Evolutionary conservation across 2,888 invertebrate species (phyloP), one percentile per base, ranked within the genome.

Genomic region (Lamellibrachia satsuma): DNA sequence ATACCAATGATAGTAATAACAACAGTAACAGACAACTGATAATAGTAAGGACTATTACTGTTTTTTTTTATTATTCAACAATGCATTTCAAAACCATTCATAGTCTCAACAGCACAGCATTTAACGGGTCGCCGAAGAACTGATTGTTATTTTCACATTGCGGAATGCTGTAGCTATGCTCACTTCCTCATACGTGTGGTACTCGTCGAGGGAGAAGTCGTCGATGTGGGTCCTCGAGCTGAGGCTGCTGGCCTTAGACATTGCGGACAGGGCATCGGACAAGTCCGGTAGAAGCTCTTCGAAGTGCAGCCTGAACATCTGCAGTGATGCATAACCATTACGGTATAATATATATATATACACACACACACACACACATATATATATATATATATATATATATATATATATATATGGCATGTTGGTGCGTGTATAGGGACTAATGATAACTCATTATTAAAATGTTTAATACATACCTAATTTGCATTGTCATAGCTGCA

Each of bases 171-270:
- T 15, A n/a, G 15, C n/a, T 6, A 15, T 4, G 15, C 15, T 55
- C 9, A 92, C 92, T 91, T 92, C 91, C 27, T 92, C 92, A 52
- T 55, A 90, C 8, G 91, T 75, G 90, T 92, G 92, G 92, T 92
- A 92, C 55, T 75, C 52, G 52, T 75, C 55, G 4, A 92, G 90
- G 52, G 75, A 52, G 52, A 92, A 60, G 27, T 57, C 92, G 7
- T 90, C 57, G 90, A 90, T 57, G 52, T 91, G 75, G 90, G 60
- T 91, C 22, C 91, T 27, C 91, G 27, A 15, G 52, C 90, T n/a
- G 52, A 90, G 15, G 52, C 52, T 90, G 22, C 90, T 75, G 2
- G 91, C 91, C n/a, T 9, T 9, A 52, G 92, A 57, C 57, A 92
- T 91, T 11, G 52, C 91, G 15, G 22, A 27, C 52, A 93, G 91